A percentile compares a stretch with the other conserved stretches of the same genome.
Evolutionary conservation across 2,797 vertebrate species (phyloP).

Genomic region (Emys orbicularis): DNA sequence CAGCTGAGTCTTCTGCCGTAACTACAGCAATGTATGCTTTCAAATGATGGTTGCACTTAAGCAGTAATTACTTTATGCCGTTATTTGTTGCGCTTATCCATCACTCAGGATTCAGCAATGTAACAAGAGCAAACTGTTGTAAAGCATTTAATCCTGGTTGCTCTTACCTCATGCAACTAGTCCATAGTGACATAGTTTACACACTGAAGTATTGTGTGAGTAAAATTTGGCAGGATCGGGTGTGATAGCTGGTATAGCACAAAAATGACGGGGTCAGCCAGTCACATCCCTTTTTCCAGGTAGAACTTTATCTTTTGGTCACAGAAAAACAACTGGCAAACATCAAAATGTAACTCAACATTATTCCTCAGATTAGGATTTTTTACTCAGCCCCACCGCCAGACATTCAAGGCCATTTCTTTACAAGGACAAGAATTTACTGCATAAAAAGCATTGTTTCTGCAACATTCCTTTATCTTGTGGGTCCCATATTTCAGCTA

Average conservation of each 20-base stretch:
- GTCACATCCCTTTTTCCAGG: not conserved
- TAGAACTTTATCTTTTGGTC: not conserved
- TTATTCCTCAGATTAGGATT: not conserved
- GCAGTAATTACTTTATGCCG: slow-evolving; percentile 21
- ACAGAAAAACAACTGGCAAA: slow-evolving; percentile 11
- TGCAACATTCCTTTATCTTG: accelerated
- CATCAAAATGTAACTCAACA: not conserved
- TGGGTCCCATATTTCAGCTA: accelerated
- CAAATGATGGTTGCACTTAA: slow-evolving; percentile 54
- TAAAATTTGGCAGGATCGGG: slow-evolving; percentile 21
- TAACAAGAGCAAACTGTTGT: slow-evolving; percentile 24
- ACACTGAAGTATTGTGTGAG: slow-evolving; percentile 26
- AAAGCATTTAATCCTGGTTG: slow-evolving; percentile 48
- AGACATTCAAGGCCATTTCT: not conserved
- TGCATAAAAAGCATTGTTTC: not conserved
- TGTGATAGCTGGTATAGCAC: not conserved
- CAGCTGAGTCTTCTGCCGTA: slow-evolving; percentile 16
- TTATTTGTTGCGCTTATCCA: slow-evolving; percentile 1
- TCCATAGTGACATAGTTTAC: slow-evolving; percentile 45
- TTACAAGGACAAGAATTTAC: not conserved
- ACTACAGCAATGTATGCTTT: slow-evolving; percentile 37
- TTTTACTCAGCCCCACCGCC: not conserved
- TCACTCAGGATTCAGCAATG: not conserved
- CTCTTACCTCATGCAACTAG: slow-evolving; percentile 19
- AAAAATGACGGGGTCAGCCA: not conserved